phyloP scores from a whole-genome alignment of 2,113 vertebrate genomes.

The Brachyhypopomus gauderio region DNA sequence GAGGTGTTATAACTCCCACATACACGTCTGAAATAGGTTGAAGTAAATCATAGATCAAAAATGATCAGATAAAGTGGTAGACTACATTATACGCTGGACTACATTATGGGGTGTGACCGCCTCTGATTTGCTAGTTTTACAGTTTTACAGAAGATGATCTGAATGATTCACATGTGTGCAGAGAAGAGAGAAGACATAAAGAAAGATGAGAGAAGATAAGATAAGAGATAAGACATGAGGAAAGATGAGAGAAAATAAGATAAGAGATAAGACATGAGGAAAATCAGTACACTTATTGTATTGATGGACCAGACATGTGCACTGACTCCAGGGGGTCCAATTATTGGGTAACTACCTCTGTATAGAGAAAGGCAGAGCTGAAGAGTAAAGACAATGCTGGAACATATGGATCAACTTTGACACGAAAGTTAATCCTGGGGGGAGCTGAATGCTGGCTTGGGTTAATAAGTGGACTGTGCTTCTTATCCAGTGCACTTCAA shows the following conservation, averaged over 20 bases:
- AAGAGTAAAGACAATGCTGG: background rate
- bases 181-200: background rate
- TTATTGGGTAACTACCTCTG: background rate
- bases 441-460: no score
- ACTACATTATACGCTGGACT: background rate
- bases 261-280: background rate
- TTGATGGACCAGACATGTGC: background rate
- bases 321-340: background rate
- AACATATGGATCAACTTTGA: no score
- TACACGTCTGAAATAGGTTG: no score
- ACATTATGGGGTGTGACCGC: background rate
- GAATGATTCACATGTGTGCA: background rate
- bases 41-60: constrained; percentile 2
- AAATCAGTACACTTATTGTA: background rate
- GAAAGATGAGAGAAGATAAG: background rate
- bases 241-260: background rate
- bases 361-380: background rate
- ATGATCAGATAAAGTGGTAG: background rate
- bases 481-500: no score
- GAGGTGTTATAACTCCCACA: no score
- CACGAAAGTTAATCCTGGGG: no score
- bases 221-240: background rate
- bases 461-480: no score
- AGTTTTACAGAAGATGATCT: background rate
- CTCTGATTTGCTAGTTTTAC: background rate